Evolutionary conservation across 2,797 vertebrate genomes (phyloP).

Genomic region (Pangasius mekongensis): DNA sequence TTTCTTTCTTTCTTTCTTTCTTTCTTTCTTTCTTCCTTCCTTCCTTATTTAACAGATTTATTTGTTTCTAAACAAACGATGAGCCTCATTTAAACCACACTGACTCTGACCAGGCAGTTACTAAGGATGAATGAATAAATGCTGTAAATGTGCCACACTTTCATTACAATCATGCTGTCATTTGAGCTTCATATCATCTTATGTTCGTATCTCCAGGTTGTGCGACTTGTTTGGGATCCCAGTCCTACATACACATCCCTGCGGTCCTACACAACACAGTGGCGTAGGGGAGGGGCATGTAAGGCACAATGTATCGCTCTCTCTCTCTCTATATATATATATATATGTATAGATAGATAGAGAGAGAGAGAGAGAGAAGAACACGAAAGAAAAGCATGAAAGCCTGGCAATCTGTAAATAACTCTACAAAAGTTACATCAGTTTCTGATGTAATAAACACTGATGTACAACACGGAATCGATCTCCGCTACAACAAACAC

Average conservation of each 20-base stretch:
- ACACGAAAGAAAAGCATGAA: not conserved
- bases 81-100: too few species aligned
- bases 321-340: too few species aligned
- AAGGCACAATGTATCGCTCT: too few species aligned
- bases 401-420: not conserved
- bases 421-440: not conserved
- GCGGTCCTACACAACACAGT: too few species aligned
- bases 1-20: not conserved
- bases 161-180: not conserved
- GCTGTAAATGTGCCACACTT: not conserved
- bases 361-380: not conserved
- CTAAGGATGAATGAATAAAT: not conserved
- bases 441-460: conserved; percentile 14
- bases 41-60: not conserved
- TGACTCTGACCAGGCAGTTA: not conserved
- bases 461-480: not conserved
- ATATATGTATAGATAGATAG: too few species aligned
- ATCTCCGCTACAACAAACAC: not conserved
- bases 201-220: not conserved
- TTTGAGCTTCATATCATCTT: not conserved
- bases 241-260: not conserved
- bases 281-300: too few species aligned
- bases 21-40: too few species aligned
- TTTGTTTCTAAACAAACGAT: too few species aligned
- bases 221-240: too few species aligned